phyloP scores from a whole-genome alignment of 2,113 vertebrate species.

The Sus scrofa region T2T-Sscrofa CM000827.6:43398501-43399000 shows the following conservation, averaged over 20 bases:
- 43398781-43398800: neutral
- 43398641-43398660: neutral
- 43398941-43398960: neutral
- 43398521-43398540: neutral
- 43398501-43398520: neutral
- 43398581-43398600: conserved; percentile 66
- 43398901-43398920: too few relatives aligned
- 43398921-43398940: too few relatives aligned
- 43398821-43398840: too few relatives aligned
- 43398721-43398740: neutral
- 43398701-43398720: neutral
- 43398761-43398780: neutral
- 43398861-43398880: conserved; percentile 51
- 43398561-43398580: conserved; percentile 16
- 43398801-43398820: neutral
- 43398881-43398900: neutral
- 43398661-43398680: neutral
- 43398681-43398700: neutral
- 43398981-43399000: neutral
- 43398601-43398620: conserved; percentile 44
- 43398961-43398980: neutral
- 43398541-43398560: neutral
- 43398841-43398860: conserved; percentile 1
- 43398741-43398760: neutral
- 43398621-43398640: conserved; percentile 3